Evolutionary conservation across 2,797 vertebrate species (phyloP).

Genomic region (Halcyon chelicuti): DNA sequence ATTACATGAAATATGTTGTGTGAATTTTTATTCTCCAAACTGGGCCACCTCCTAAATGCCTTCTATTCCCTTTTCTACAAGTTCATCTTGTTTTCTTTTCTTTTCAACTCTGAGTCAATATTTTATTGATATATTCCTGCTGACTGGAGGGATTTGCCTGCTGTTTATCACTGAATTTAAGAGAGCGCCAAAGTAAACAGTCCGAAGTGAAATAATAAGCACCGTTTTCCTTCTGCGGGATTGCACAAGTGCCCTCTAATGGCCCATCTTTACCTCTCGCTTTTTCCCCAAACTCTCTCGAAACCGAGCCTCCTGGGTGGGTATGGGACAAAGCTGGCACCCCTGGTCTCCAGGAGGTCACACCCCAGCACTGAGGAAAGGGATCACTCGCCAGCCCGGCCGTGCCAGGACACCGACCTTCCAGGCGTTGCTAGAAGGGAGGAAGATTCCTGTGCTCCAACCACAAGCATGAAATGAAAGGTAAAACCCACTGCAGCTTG

Average conservation of each 20-base stretch:
- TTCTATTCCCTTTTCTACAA: conserved; percentile 1
- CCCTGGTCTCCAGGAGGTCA: neutral
- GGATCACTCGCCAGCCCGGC: neutral
- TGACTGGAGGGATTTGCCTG: conserved; percentile 54
- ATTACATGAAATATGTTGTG: neutral
- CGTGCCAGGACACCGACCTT: neutral
- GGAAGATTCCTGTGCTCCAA: neutral
- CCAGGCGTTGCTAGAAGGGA: neutral
- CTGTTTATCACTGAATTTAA: conserved; percentile 58
- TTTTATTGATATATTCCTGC: conserved; percentile 53
- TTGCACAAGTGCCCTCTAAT: conserved; percentile 78
- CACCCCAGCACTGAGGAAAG: neutral
- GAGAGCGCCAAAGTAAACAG: conserved; percentile 17
- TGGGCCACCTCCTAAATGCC: neutral
- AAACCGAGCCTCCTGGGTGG: neutral
- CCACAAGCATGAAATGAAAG: accelerated
- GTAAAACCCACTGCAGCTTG: neutral
- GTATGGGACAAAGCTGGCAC: neutral
- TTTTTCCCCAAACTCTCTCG: neutral
- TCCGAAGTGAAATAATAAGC: conserved; percentile 58
- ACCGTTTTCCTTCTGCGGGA: conserved; percentile 49
- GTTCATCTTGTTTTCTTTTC: conserved; percentile 3
- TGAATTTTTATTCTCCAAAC: neutral
- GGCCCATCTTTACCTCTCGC: conserved; percentile 22
- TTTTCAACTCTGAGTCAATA: conserved; percentile 43